Evolutionary conservation across 2,113 vertebrate species (phyloP), one percentile per base, ranked within the genome.

Genomic region (Prochilodus magdalenae): DNA sequence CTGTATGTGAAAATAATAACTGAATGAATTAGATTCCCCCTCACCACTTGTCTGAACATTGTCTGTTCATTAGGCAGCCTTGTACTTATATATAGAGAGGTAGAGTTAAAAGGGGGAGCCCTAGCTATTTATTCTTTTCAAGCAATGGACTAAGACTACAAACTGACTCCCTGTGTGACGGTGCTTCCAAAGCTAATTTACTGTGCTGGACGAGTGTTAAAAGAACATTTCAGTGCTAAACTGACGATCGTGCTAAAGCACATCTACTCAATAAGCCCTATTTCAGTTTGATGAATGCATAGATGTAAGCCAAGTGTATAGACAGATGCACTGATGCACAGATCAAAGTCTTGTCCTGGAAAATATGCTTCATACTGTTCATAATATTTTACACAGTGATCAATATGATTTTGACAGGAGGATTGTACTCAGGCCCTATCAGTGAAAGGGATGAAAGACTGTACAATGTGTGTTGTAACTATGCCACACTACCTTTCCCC

Each of bases 321-420:
- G n/a, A 15, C 57, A 60, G 10, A 60, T 26, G 18, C 15, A 7
- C 47, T 49, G 8, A 49, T 49, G 27, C 57, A 66, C 59, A n/a
- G n/a, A 49, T 67, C 7, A 15, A 22, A 69, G 59, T 51, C 60
- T 18, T 26, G 60, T 60, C 27, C 69, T 75, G 30, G 36, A 59
- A n/a, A 29, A 62, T 30, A 26, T 67, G 63, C 33, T 26, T 24
- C 44, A 59, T 57, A 26, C 30, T 59, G 30, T 26, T 24, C 57
- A 69, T 59, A 69, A 49, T 5, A 49, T 60, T 76, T 75, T 65
- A 82, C 36, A 30, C 47, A 66, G 51, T 75, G 73, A 82, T 76
- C 73, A 49, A 33, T 76, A 51, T n/a, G 59, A 60, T 59, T 70
- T 70, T 70, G 80, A 82, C 59, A 33, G 24, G 7, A n/a, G n/a